Conservation (phyloP, 1,140 invertebrate genomes). For the Macrostomum lignano region DNA sequence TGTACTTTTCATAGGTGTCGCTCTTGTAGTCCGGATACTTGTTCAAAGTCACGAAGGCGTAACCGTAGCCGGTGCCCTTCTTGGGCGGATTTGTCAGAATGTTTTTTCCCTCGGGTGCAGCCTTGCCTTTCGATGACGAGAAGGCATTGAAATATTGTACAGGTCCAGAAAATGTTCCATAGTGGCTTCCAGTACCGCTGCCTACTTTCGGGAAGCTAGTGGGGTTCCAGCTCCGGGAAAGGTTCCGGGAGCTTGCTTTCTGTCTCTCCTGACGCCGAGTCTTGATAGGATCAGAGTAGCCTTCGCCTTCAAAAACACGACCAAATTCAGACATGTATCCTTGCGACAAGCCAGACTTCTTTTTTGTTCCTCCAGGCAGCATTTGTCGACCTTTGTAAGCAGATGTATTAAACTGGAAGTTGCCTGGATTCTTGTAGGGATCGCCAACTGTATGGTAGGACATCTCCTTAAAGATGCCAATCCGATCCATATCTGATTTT, state of each 20-base stretch:
- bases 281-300: constrained; percentile 23
- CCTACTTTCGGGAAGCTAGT: constrained; percentile 3
- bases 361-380: constrained; percentile 17
- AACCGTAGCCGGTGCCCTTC: constrained; percentile 27
- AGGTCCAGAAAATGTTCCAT: constrained; percentile 20
- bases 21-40: constrained; percentile 15
- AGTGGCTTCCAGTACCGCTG: constrained; percentile 19
- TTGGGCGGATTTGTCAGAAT: constrained; percentile 21
- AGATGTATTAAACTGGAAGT: constrained; percentile 16
- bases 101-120: constrained; percentile 10
- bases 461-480: constrained; percentile 9
- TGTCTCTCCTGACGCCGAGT: constrained; percentile 15
- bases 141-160: constrained; percentile 16
- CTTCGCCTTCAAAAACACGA: constrained; percentile 21
- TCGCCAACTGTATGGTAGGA: constrained; percentile 7
- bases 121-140: constrained; percentile 9
- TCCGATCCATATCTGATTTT: constrained; percentile 8
- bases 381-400: constrained; percentile 24
- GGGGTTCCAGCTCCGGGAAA: constrained; percentile 6
- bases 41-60: constrained; percentile 16
- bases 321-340: constrained; percentile 23
- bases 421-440: not conserved
- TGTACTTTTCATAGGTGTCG: constrained; percentile 14
- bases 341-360: constrained; percentile 14
- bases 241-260: constrained; percentile 16